A percentile compares a stretch with the other conserved stretches of the same genome.
These are phyloP conservation scores for Ephestia elutella DNA, from an alignment of 1,140 invertebrate genomes.

Conservation along the genomic window DNA sequence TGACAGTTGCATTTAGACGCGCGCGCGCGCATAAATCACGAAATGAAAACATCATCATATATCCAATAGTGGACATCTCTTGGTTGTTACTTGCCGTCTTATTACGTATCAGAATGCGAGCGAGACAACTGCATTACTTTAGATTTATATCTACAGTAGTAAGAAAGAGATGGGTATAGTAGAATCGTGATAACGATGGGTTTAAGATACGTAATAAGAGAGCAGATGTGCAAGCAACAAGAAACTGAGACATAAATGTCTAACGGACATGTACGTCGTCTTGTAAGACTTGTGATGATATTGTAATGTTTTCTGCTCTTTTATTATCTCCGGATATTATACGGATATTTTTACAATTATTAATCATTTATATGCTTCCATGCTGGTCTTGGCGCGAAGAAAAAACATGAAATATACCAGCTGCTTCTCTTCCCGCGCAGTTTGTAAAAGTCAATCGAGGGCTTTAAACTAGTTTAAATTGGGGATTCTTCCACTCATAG, in stretches of 20 bases:
- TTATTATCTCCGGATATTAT: too few relatives aligned
- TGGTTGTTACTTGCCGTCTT: slow-evolving; percentile 10
- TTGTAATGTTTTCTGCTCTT: background rate
- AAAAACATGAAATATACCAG: too few relatives aligned
- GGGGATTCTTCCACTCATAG: too few relatives aligned
- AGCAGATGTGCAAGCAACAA: slow-evolving; percentile 10
- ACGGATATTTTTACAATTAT: too few relatives aligned
- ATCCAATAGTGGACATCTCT: slow-evolving; percentile 26
- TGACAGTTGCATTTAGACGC: slow-evolving; percentile 26
- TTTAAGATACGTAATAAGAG: slow-evolving; percentile 6
- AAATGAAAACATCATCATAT: slow-evolving; percentile 52
- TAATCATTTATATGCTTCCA: too few relatives aligned
- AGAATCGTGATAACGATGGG: slow-evolving; percentile 3
- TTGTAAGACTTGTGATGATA: slow-evolving; percentile 11
- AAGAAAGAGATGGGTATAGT: slow-evolving; percentile 2
- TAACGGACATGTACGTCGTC: slow-evolving; percentile 16
- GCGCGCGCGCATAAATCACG: slow-evolving; percentile 47
- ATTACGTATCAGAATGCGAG: slow-evolving; percentile 7
- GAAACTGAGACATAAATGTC: slow-evolving; percentile 15
- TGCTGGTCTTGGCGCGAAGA: too few relatives aligned
- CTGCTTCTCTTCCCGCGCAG: too few relatives aligned
- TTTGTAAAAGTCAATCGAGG: too few relatives aligned
- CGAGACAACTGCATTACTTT: background rate
- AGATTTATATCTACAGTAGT: background rate
- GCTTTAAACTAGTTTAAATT: too few relatives aligned